A percentile compares a stretch with the other conserved stretches of the same genome.
Conservation (phyloP, 2,797 vertebrate genomes). For the Amblyopsis hoosieri region DNA sequence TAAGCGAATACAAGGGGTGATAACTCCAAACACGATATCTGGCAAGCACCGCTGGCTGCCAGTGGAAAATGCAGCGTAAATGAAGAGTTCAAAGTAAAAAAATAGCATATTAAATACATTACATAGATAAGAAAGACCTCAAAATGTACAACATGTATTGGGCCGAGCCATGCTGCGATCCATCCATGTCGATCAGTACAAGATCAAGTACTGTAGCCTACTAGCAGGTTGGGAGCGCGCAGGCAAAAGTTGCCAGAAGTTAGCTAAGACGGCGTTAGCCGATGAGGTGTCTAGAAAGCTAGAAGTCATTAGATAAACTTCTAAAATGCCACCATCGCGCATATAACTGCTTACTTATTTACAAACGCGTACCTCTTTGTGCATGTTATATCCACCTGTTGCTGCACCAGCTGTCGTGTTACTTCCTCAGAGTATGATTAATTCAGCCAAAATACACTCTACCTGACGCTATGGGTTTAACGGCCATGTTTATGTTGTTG, state of each 20-base stretch:
- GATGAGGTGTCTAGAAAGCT: slow-evolving; percentile 37
- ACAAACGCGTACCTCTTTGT: not conserved
- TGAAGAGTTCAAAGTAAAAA: slow-evolving; percentile 20
- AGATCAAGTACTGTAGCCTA: not conserved
- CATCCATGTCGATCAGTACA: slow-evolving; percentile 42
- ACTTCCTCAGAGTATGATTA: slow-evolving; percentile 64
- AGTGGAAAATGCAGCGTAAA: slow-evolving; percentile 21
- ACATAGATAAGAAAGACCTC: slow-evolving; percentile 1
- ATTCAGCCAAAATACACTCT: slow-evolving; percentile 49
- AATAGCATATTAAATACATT: too few species aligned
- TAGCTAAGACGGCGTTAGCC: slow-evolving; percentile 55
- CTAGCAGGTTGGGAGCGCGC: slow-evolving; percentile 22
- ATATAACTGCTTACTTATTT: not conserved
- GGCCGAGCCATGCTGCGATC: slow-evolving; percentile 22
- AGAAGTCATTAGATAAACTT: slow-evolving; percentile 57
- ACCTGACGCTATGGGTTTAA: slow-evolving; percentile 47
- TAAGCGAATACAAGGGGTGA: slow-evolving; percentile 40
- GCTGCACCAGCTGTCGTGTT: slow-evolving; percentile 39
- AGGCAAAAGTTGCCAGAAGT: slow-evolving; percentile 65
- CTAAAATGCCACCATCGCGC: not conserved
- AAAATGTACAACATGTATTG: slow-evolving; percentile 45
- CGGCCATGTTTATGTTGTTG: slow-evolving; percentile 70
- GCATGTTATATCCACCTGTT: slow-evolving; percentile 66
- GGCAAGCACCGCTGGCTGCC: slow-evolving; percentile 29
- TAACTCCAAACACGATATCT: slow-evolving; percentile 31